phyloP scores from a whole-genome alignment of 1,140 invertebrate genomes.

The Branchinecta lindahli region DNA sequence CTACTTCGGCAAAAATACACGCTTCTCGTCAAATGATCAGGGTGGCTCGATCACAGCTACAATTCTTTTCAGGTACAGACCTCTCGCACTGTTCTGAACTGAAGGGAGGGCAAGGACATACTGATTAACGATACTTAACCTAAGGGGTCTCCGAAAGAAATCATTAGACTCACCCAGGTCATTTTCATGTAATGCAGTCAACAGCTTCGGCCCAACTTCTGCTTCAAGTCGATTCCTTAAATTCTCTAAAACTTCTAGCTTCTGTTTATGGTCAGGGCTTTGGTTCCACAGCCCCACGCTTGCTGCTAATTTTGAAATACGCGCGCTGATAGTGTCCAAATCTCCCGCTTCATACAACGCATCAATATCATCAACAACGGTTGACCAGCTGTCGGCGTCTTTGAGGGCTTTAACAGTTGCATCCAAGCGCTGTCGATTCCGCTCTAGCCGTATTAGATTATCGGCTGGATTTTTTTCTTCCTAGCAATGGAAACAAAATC shows the following conservation, averaged over 20 bases:
- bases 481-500: background rate
- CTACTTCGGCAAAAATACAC: too few species aligned
- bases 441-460: background rate
- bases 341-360: background rate
- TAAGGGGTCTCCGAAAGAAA: too few species aligned
- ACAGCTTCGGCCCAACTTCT: background rate
- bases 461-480: background rate
- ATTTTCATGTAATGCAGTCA: background rate
- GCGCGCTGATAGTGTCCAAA: background rate
- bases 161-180: background rate
- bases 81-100: too few species aligned
- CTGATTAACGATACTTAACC: too few species aligned
- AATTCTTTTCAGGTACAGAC: too few species aligned
- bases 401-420: slow-evolving; percentile 6
- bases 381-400: slow-evolving; percentile 6
- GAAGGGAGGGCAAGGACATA: too few species aligned
- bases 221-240: background rate
- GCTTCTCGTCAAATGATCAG: too few species aligned
- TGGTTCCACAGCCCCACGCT: background rate
- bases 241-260: background rate
- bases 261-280: background rate
- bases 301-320: background rate
- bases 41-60: too few species aligned
- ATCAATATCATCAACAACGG: background rate
- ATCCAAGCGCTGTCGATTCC: background rate